A percentile compares a stretch with the other conserved stretches of the same genome.
These are phyloP conservation scores for Zaprionus taronus DNA, from an alignment of 1,140 invertebrate species.

Conservation along the genomic window DNA sequence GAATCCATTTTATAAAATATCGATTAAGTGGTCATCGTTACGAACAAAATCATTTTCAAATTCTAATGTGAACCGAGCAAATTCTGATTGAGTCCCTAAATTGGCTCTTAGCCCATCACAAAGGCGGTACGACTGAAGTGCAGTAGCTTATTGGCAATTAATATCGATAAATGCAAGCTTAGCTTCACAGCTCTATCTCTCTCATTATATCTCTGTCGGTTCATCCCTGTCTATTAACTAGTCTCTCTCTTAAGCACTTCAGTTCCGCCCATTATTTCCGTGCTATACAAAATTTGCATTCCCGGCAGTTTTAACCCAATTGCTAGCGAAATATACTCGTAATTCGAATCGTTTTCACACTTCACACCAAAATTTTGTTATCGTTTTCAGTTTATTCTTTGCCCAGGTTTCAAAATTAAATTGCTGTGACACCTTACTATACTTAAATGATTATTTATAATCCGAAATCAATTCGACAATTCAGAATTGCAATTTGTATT, in stretches of 20 bases:
- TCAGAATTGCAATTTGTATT: slow-evolving; percentile 67
- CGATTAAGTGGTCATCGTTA: slow-evolving; percentile 84
- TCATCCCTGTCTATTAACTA: not conserved
- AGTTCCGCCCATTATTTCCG: slow-evolving; percentile 45
- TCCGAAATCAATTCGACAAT: slow-evolving; percentile 58
- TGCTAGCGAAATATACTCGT: slow-evolving; percentile 39
- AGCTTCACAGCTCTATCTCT: slow-evolving; percentile 13
- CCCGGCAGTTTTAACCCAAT: slow-evolving; percentile 59
- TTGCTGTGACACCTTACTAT: slow-evolving; percentile 81
- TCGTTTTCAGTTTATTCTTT: slow-evolving; percentile 46
- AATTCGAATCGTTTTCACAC: slow-evolving; percentile 51
- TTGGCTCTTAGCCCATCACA: slow-evolving; percentile 38
- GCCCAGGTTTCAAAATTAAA: slow-evolving; percentile 57
- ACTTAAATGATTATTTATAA: slow-evolving; percentile 64
- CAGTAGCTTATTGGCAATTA: slow-evolving; percentile 9
- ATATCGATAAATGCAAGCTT: slow-evolving; percentile 27
- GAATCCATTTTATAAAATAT: slow-evolving; percentile 79
- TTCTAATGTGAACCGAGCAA: slow-evolving; percentile 23
- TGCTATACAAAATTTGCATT: slow-evolving; percentile 67
- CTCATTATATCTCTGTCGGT: slow-evolving; percentile 25
- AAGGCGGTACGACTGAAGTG: slow-evolving; percentile 39
- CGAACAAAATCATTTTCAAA: slow-evolving; percentile 46
- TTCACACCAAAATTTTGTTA: slow-evolving; percentile 44
- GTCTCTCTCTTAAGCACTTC: slow-evolving; percentile 45
- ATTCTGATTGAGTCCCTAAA: slow-evolving; percentile 39